Evolutionary conservation across 2,113 vertebrate genomes (phyloP).

Genomic region (Muntiacus reevesi): DNA sequence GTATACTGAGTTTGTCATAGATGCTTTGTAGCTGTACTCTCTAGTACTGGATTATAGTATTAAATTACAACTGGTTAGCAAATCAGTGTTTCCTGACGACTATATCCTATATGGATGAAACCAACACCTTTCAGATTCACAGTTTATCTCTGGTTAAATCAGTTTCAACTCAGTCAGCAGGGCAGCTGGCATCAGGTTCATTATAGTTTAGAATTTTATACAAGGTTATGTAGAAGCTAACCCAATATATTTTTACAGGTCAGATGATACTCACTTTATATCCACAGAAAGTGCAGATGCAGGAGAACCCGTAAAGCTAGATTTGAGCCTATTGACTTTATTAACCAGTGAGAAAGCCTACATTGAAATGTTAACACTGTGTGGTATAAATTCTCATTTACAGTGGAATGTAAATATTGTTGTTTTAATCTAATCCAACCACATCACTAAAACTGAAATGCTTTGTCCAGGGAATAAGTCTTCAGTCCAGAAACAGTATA

Average conservation of each 20-base stretch:
- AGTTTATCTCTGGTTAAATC: background rate
- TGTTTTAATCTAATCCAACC: background rate
- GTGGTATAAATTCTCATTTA: background rate
- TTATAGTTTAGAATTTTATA: background rate
- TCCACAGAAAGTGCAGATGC: background rate
- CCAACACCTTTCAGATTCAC: background rate
- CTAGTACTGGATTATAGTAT: background rate
- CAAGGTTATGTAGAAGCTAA: background rate
- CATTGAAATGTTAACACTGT: conserved; percentile 3
- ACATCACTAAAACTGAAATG: conserved; percentile 29
- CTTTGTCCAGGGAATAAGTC: conserved; percentile 75
- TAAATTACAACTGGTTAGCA: background rate
- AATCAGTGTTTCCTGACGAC: background rate
- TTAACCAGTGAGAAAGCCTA: background rate
- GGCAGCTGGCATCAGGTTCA: background rate
- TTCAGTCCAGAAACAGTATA: conserved; percentile 87
- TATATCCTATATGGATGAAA: background rate
- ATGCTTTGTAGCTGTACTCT: background rate
- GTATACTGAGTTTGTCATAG: background rate
- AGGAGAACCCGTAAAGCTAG: background rate
- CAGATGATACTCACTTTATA: background rate
- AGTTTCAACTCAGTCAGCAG: background rate
- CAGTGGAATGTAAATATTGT: background rate
- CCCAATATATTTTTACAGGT: background rate
- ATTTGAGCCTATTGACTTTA: background rate